Evolutionary conservation across 2,888 invertebrate genomes (phyloP).

Genomic region (Lepidocyrtinus sp.): DNA sequence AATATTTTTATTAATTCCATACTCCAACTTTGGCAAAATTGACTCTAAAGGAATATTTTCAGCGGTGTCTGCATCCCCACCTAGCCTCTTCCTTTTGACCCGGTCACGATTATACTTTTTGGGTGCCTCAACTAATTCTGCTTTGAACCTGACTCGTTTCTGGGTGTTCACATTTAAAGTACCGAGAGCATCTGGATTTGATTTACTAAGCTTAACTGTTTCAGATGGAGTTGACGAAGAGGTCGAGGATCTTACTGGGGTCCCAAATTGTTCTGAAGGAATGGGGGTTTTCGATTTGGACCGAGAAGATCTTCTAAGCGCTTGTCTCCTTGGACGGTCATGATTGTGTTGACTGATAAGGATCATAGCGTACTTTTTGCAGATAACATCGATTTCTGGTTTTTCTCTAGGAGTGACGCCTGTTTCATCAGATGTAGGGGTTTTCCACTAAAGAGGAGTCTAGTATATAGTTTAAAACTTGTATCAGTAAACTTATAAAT

Average conservation of each 20-base stretch:
- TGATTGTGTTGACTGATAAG: not conserved
- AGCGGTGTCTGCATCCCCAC: conserved; percentile 18
- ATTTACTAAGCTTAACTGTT: not conserved
- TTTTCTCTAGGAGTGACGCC: no score
- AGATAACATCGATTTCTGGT: conserved; percentile 17
- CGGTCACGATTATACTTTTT: conserved; percentile 4
- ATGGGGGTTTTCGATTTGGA: conserved; percentile 3
- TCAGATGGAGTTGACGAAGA: not conserved
- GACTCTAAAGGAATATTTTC: conserved; percentile 26
- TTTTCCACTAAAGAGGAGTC: no score
- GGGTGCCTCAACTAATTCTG: not conserved
- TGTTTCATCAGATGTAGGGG: no score
- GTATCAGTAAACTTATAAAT: no score
- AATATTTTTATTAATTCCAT: conserved; percentile 28
- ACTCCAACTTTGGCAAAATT: conserved; percentile 10
- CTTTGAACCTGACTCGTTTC: not conserved
- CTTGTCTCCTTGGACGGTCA: not conserved
- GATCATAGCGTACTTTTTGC: conserved; percentile 17
- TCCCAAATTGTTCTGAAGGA: not conserved
- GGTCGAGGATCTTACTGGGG: no score
- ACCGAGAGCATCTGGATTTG: conserved; percentile 20
- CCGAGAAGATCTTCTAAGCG: not conserved
- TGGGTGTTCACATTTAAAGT: not conserved
- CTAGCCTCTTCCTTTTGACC: conserved; percentile 29
- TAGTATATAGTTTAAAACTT: no score